These are phyloP conservation scores for Acropternis orthonyx DNA, from an alignment of 2,797 vertebrate genomes.

Conservation along the genomic window DNA sequence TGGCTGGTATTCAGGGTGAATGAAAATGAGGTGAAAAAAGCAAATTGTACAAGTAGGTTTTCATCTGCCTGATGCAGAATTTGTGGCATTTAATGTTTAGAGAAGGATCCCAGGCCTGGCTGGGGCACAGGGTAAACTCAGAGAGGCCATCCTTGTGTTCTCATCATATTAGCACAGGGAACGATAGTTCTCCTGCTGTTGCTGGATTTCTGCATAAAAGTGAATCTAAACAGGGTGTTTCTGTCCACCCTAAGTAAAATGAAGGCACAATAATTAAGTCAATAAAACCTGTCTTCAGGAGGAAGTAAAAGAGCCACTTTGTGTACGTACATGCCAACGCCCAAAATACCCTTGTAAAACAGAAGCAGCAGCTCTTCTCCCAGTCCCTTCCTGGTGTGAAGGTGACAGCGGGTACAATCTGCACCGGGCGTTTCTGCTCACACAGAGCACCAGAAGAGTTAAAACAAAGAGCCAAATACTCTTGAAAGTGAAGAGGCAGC, in stretches of 20 bases:
- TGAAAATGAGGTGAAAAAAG: background rate
- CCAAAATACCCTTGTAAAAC: background rate
- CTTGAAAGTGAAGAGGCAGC: conserved; percentile 23
- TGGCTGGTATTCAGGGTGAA: background rate
- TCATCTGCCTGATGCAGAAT: background rate
- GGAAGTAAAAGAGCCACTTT: conserved; percentile 6
- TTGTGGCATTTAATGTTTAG: background rate
- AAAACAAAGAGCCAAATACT: background rate
- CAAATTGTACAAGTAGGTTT: background rate
- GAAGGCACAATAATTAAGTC: conserved; percentile 23
- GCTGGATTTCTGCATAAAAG: background rate
- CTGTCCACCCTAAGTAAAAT: background rate
- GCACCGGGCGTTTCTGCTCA: background rate
- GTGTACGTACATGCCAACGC: background rate
- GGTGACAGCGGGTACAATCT: background rate
- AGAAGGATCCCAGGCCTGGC: background rate
- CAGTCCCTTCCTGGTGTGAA: conserved; percentile 27
- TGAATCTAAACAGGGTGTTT: background rate
- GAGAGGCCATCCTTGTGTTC: background rate
- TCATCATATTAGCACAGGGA: background rate
- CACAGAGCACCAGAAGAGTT: background rate
- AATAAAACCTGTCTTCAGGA: conserved; percentile 14
- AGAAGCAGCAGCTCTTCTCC: conserved; percentile 1
- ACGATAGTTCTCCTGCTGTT: background rate
- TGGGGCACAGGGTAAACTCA: background rate